Evolutionary conservation across 2,888 invertebrate genomes (phyloP).

Genomic region (Pogonocherus hispidulus): DNA sequence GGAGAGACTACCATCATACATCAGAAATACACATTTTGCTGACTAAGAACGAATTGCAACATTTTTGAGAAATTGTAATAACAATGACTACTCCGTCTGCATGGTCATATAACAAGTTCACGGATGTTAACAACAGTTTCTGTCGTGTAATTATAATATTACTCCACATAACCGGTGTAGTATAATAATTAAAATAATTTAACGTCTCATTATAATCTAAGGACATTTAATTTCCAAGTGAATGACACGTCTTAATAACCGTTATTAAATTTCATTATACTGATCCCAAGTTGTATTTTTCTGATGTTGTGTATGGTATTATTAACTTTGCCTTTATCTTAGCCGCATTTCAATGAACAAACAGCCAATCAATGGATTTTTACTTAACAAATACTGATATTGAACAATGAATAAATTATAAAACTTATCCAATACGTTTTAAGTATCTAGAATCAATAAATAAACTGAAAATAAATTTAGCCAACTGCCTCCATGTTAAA

Average conservation of each 20-base stretch:
- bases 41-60: not conserved
- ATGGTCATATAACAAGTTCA: constrained; percentile 29
- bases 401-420: no score
- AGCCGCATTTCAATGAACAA: no score
- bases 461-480: no score
- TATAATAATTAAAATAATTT: constrained; percentile 11
- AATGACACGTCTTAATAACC: constrained; percentile 7
- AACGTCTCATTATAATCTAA: constrained; percentile 1
- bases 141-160: constrained; percentile 18
- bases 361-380: no score
- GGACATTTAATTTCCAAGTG: constrained; percentile 4
- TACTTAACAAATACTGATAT: no score
- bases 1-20: not conserved
- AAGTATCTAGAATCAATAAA: no score
- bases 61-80: constrained; percentile 9
- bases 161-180: not conserved
- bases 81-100: not conserved
- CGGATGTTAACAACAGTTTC: constrained; percentile 11
- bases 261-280: not conserved
- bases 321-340: no score
- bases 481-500: no score
- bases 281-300: not conserved
- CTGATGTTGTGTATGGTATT: no score
- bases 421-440: no score
- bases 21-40: not conserved